Percentiles rank a stretch among this genome's conserved stretches.
phyloP scores from a whole-genome alignment of 2,888 invertebrate species.

The Drosophila fulvimacula region DNA sequence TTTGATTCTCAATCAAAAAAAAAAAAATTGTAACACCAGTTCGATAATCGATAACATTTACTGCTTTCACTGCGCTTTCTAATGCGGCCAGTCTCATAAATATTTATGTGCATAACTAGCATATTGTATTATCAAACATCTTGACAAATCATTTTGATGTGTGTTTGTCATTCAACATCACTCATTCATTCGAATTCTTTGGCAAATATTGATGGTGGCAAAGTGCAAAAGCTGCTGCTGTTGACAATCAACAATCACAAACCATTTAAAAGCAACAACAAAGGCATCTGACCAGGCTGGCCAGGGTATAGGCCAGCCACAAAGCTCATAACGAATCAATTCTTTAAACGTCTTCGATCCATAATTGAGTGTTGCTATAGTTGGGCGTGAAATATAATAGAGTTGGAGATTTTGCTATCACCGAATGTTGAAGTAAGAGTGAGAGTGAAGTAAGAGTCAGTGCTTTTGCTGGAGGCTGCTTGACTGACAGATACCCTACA shows the following conservation, averaged over 20 bases:
- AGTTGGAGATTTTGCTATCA: background rate
- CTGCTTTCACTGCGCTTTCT: conserved; percentile 76
- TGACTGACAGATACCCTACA: background rate
- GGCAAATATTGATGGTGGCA: conserved; percentile 30
- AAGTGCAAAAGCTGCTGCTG: conserved; percentile 41
- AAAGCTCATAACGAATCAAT: conserved; percentile 9
- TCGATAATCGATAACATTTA: conserved; percentile 24
- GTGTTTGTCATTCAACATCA: conserved; percentile 27
- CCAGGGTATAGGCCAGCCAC: background rate
- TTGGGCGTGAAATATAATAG: background rate
- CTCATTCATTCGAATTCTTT: conserved; percentile 7
- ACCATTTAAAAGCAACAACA: conserved; percentile 8
- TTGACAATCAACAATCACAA: conserved; percentile 36
- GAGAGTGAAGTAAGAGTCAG: background rate
- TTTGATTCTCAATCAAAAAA: conserved; percentile 51
- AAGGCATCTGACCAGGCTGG: background rate
- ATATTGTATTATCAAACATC: conserved; percentile 25
- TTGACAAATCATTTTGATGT: conserved; percentile 32
- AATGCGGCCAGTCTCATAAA: conserved; percentile 31
- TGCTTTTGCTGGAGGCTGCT: background rate
- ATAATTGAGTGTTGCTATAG: background rate
- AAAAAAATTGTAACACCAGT: conserved; percentile 13
- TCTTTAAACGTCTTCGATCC: background rate
- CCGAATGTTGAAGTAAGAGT: background rate
- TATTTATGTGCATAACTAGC: conserved; percentile 14